Base-by-base conservation (phyloP, 1,140 invertebrate genomes). In the Sipha flava region DNA sequence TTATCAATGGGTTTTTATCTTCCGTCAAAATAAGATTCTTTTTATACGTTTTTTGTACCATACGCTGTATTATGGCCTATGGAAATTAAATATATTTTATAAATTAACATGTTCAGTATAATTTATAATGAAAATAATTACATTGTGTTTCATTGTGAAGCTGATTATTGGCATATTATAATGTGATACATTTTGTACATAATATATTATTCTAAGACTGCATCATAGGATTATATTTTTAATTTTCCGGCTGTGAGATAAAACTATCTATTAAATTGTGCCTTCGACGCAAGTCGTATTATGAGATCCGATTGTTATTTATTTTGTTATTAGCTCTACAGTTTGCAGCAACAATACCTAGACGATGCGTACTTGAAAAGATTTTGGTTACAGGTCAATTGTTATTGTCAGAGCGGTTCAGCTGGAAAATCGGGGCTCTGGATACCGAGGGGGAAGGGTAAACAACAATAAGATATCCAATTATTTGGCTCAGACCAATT, bases 381-480 rank as follows among this genome's bases (percentile, higher is more conserved):
- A 59, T 37, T 77, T 77, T 40, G 49, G 73, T 77, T 77, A 77
- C 73, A 77, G 73, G 73, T 77, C 73, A 77, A 77, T 77, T 77
- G 73, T 23, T 77, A 77, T 59, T 77, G 73, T 77, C 52, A 5
- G 34, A 77, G 34, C 52, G 73, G 73, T 77, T 77, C 73, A 77
- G 73, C 73, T 43, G 73, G 73, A 77, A 77, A 77, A 77, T 77
- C 73, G 52, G 21, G n/a, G 43, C 70, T 77, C 21, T 47, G 16
- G 21, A 37, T 23, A 59, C 23, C 34, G 49, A 45, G 34, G 40
- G 72, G 72, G 52, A 40, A 54, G 34, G 72, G 72, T 75, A 75
- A 75, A 75, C 34, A 77, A 77, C 73, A 59, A 77, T 57, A 43
- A 77, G 52, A 43, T 57, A 43, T 77, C 73, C 73, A 77, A 77